Base-by-base conservation (phyloP, 2,888 invertebrate species). In the Caradrina clavipalpis region DNA sequence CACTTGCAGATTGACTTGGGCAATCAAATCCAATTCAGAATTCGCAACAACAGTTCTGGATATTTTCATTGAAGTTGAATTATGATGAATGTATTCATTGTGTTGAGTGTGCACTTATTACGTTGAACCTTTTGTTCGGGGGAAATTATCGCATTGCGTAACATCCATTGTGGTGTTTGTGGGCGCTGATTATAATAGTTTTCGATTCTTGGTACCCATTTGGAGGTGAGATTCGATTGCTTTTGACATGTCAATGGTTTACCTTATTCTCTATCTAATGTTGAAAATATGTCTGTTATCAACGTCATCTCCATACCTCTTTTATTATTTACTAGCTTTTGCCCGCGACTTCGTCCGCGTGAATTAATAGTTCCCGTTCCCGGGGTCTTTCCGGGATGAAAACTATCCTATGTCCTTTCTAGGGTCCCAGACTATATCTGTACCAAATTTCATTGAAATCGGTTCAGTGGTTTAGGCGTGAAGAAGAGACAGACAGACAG, bases 61-160 rank as follows among this genome's bases (percentile, higher is more conserved):
- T 90, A 90, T 89, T 89, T 90, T 88, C 89, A 90, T 89, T 92
- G 90, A 87, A 83, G 89, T 89, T 90, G 88, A 90, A 91, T 90
- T 90, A 91, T 90, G 90, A 90, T 91, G 91, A 90, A 91, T 91
- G 90, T 89, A 87, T 87, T 88, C 90, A 91, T 91, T 91, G 91
- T 88, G 80, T 76, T 54, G 69, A 11, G 76, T 86, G 87, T 88
- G 85, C 84, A 89, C 81, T 88, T 89, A 88, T 78, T 83, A 76
- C 84, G 83, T 84, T 86, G 88, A 85, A 91, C 89, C 92, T 92
- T 93, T 94, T 93, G 93, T 93, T 90, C 88, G 84, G 80, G 87
- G 83, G 82, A 92, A 91, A 92, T 94, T 90, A 90, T 91, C 87
- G 85, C 86, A 84, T 93, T 93, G 86, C 87, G 88, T 86, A 91